These are phyloP conservation scores for Herpailurus yagouaroundi DNA, from an alignment of 2,113 vertebrate species.

Conservation along the genomic window DNA sequence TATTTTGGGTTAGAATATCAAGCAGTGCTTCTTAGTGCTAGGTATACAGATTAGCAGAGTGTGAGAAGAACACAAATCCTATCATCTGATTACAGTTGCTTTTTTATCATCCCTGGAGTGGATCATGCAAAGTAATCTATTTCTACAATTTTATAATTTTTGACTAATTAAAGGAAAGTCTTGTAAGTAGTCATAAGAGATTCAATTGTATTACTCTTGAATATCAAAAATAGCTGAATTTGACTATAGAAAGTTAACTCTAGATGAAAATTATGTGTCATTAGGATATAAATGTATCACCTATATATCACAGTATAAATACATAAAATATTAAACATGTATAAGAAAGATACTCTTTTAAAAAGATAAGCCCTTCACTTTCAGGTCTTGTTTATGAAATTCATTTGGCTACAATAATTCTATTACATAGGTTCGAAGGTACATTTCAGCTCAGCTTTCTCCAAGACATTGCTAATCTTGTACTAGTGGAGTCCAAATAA, in stretches of 20 bases:
- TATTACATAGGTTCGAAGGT: background rate
- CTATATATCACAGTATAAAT: constrained; percentile 15
- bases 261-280: background rate
- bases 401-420: background rate
- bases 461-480: background rate
- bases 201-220: background rate
- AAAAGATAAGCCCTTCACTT: background rate
- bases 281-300: background rate
- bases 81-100: background rate
- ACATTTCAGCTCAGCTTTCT: background rate
- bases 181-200: background rate
- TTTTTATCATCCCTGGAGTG: background rate
- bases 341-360: background rate
- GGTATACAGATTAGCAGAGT: background rate
- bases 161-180: background rate
- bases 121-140: background rate
- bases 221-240: background rate
- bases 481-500: background rate
- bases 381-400: background rate
- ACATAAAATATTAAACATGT: background rate
- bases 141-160: background rate
- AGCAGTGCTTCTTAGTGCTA: background rate
- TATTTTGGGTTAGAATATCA: background rate
- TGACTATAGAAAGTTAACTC: background rate
- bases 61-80: background rate